Base-by-base conservation (phyloP, 2,888 invertebrate genomes). In the Brenthis daphne region DNA sequence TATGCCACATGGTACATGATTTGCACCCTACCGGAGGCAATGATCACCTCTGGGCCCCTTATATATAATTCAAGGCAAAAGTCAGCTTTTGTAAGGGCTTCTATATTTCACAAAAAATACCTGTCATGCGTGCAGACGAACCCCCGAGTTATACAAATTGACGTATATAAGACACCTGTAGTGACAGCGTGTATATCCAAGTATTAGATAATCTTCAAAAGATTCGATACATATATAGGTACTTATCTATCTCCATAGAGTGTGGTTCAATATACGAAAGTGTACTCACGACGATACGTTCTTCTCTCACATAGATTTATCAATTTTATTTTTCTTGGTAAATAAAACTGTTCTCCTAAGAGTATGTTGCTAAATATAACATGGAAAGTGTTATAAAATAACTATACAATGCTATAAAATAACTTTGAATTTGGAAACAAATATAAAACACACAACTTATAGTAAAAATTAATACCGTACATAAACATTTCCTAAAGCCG, bases 41-140 rank as follows among this genome's bases (percentile, higher is more conserved):
- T 76, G 73, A 75, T 77, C 76, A 74, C 74, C 57, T 64, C 64
- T 72, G 66, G 76, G 68, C 66, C 76, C 73, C 73, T 74, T 67
- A 79, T 81, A 82, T 80, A 83, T 81, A 84, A 84, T 84, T 83
- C 78, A 83, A 74, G 64, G 74, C 70, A 75, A 76, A 80, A 79
- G 60, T 69, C 71, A 48, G 43, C 61, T 77, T 74, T 73, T 75
- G 65, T 71, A 76, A 76, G 56, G 65, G 65, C 68, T 61, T 53
- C 54, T 60, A 56, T 67, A 67, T 72, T 66, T 68, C 64, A 67
- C 67, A 66, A 65, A 68, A 71, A 66, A 64, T 64, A 69, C 64
- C 69, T 69, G 67, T 67, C 63, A 68, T 53, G 56, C 55, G 58
- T 70, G 70, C 47, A 69, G 57, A 48, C 61, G 63, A 64, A 29